These are phyloP conservation scores for Phyllostomus discolor DNA, from an alignment of 2,113 vertebrate genomes.

Conservation along the genomic window DNA sequence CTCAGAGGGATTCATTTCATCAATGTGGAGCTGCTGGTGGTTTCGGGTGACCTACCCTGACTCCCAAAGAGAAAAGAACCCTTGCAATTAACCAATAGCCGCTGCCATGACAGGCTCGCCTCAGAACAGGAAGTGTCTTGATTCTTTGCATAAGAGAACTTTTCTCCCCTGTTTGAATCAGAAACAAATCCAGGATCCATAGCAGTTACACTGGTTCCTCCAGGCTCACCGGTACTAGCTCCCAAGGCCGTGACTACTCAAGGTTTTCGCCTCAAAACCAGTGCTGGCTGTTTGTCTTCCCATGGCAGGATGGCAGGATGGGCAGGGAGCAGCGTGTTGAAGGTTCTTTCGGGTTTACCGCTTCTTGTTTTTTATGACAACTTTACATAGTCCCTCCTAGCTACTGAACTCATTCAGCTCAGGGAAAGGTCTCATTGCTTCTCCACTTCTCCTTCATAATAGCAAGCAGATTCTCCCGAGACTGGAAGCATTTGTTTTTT, in stretches of 20 bases:
- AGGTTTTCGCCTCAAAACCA: neutral
- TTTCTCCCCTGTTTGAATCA: neutral
- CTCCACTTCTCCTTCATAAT: neutral
- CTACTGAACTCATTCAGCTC: neutral
- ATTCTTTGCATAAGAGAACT: neutral
- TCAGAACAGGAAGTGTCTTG: neutral
- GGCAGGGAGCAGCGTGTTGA: neutral
- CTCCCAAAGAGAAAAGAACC: neutral
- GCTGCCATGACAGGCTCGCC: neutral
- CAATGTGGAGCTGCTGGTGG: neutral
- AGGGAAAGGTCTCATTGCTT: conserved; percentile 20
- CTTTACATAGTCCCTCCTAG: neutral
- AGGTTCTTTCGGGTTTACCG: neutral
- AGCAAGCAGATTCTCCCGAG: conserved; percentile 39
- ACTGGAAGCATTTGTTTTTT: conserved; percentile 68
- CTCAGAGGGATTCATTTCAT: neutral
- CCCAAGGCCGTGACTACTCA: neutral
- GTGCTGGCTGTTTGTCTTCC: neutral
- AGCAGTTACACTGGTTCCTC: neutral
- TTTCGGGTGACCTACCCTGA: neutral
- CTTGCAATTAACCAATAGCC: neutral
- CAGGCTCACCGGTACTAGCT: neutral
- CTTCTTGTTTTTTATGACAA: neutral
- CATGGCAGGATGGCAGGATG: neutral
- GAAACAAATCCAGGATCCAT: neutral